Conservation (phyloP, 2,113 vertebrate genomes). For the Cynopterus brachyotis region DNA sequence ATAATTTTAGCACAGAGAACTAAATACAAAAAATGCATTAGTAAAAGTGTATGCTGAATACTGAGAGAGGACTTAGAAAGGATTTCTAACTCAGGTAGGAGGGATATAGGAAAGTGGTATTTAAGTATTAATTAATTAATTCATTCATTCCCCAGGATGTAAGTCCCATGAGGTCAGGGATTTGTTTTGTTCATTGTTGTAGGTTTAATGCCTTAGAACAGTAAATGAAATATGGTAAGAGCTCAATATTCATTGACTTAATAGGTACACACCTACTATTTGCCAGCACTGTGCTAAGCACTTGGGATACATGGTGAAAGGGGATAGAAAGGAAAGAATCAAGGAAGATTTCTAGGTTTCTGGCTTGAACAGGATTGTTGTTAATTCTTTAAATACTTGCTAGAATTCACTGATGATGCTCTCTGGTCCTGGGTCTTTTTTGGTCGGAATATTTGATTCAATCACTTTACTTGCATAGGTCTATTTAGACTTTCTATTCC, state of each 20-base stretch:
- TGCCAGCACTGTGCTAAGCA: neutral
- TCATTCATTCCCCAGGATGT: neutral
- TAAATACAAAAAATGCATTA: neutral
- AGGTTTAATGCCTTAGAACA: neutral
- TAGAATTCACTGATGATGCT: neutral
- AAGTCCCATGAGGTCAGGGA: neutral
- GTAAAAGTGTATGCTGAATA: neutral
- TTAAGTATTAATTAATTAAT: neutral
- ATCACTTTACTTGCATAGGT: neutral
- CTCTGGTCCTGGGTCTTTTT: neutral
- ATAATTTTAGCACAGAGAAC: neutral
- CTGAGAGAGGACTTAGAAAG: neutral
- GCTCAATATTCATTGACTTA: neutral
- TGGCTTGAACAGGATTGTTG: neutral
- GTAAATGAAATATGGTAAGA: neutral
- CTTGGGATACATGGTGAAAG: neutral
- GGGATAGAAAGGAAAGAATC: neutral
- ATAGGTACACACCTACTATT: neutral
- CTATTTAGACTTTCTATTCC: neutral
- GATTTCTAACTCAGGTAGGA: neutral
- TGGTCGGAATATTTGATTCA: neutral
- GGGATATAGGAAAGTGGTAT: neutral
- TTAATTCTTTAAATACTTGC: neutral
- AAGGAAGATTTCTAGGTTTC: constrained; percentile 3
- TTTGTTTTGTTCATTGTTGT: constrained; percentile 8